phyloP scores from a whole-genome alignment of 2,113 vertebrate species.

The Alouatta palliata region DNA sequence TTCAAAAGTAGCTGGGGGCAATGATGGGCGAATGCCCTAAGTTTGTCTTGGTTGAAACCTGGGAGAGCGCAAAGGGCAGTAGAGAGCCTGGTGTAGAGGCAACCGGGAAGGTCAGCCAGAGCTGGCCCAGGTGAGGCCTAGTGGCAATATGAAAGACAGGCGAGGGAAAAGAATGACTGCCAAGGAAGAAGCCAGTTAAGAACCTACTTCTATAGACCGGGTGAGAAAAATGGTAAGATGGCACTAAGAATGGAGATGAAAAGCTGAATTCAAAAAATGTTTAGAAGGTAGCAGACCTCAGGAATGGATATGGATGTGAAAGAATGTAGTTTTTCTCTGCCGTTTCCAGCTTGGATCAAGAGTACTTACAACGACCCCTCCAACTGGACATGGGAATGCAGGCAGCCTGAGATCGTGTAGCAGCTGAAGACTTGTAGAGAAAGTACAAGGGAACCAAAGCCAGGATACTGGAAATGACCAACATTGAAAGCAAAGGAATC shows the following conservation, averaged over 20 bases:
- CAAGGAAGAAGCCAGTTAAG: neutral
- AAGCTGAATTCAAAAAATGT: neutral
- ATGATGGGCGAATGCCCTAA: neutral
- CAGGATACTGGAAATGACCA: neutral
- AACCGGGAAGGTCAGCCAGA: neutral
- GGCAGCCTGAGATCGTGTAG: neutral
- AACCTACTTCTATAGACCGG: neutral
- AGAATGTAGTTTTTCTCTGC: neutral
- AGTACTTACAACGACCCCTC: rapidly evolving
- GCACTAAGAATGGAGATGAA: neutral
- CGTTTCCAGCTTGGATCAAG: neutral
- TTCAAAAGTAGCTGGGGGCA: neutral
- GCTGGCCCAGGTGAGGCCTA: neutral
- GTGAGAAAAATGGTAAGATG: neutral
- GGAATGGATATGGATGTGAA: too few species aligned
- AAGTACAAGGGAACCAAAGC: neutral
- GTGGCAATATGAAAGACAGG: neutral
- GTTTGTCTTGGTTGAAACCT: neutral
- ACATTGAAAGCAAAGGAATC: neutral
- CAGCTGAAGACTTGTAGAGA: neutral
- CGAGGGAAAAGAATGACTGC: neutral
- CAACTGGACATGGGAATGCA: too few species aligned
- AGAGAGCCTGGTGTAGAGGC: neutral
- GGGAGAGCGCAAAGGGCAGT: neutral
- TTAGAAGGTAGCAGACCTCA: neutral